These are phyloP conservation scores for Furnarius figulus DNA, from an alignment of 2,113 vertebrate species.

Conservation along the genomic window DNA sequence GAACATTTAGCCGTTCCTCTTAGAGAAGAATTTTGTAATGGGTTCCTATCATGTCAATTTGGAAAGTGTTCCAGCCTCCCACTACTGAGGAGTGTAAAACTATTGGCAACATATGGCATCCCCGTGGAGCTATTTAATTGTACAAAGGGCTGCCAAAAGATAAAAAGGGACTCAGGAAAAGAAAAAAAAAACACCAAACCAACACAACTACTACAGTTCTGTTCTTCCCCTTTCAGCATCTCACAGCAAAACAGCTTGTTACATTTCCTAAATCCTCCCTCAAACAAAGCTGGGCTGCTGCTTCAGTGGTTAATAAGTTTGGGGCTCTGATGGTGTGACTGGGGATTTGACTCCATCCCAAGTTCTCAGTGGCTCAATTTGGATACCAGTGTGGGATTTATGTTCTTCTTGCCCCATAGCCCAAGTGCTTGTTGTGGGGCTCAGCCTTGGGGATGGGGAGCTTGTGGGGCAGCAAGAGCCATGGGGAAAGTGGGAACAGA, in stretches of 20 bases:
- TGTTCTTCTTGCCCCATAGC: neutral
- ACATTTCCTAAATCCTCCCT: slow-evolving; percentile 50
- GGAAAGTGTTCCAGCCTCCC: slow-evolving; percentile 70
- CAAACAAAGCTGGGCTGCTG: slow-evolving; percentile 11
- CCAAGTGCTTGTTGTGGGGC: neutral
- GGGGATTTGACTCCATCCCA: neutral
- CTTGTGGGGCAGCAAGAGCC: neutral
- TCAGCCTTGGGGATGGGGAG: neutral
- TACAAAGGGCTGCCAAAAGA: slow-evolving; percentile 71
- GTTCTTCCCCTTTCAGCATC: slow-evolving; percentile 48
- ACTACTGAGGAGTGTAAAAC: slow-evolving; percentile 72
- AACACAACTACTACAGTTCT: slow-evolving; percentile 18
- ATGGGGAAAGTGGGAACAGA: neutral
- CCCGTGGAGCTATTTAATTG: slow-evolving; percentile 71
- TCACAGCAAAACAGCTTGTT: slow-evolving; percentile 52
- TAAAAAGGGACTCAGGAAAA: slow-evolving; percentile 34
- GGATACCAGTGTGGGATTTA: fast-evolving
- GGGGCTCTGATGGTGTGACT: neutral
- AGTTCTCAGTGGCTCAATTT: neutral
- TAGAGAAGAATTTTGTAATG: slow-evolving; percentile 70
- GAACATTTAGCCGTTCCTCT: slow-evolving; percentile 63
- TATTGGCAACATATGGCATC: slow-evolving; percentile 75
- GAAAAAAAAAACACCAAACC: neutral
- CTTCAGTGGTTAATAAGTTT: neutral
- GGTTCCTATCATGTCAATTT: slow-evolving; percentile 73